Evolutionary conservation across 2,888 invertebrate species (phyloP).

Genomic region (Anthrax anthrax): DNA sequence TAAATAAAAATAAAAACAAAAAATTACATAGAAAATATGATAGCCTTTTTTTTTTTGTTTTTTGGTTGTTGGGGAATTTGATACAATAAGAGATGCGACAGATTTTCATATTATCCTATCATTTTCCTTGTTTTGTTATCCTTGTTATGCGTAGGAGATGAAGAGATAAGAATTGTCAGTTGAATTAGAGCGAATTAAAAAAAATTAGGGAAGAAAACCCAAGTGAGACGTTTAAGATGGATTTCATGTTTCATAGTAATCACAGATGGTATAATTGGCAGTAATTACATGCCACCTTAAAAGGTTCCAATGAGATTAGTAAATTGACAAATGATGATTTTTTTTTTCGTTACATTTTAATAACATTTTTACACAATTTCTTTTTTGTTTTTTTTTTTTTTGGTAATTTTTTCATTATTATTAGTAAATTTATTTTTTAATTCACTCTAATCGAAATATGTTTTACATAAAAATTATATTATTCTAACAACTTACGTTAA

Average conservation of each 20-base stretch:
- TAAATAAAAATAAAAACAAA: no score
- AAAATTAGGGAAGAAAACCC: slow-evolving; percentile 3
- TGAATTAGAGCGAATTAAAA: background rate
- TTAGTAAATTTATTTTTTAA: no score
- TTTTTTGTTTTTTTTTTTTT: no score
- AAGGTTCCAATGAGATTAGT: background rate
- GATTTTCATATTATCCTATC: slow-evolving; percentile 9
- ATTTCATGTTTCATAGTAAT: slow-evolving; percentile 25
- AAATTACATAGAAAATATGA: no score
- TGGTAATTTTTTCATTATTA: no score
- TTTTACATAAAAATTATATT: no score
- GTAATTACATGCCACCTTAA: slow-evolving; percentile 30
- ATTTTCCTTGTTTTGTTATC: background rate
- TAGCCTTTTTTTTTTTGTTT: no score
- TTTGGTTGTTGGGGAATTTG: slow-evolving; percentile 1
- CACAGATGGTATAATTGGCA: slow-evolving; percentile 37
- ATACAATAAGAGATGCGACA: slow-evolving; percentile 7
- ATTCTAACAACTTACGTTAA: no score
- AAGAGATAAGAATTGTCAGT: background rate
- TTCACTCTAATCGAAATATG: no score
- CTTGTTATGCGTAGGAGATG: background rate
- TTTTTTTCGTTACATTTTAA: background rate
- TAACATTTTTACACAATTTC: background rate
- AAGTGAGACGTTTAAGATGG: slow-evolving; percentile 15
- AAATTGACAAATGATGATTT: background rate